Conservation (phyloP, 2,888 invertebrate genomes). For the Vanessa cardui region DNA sequence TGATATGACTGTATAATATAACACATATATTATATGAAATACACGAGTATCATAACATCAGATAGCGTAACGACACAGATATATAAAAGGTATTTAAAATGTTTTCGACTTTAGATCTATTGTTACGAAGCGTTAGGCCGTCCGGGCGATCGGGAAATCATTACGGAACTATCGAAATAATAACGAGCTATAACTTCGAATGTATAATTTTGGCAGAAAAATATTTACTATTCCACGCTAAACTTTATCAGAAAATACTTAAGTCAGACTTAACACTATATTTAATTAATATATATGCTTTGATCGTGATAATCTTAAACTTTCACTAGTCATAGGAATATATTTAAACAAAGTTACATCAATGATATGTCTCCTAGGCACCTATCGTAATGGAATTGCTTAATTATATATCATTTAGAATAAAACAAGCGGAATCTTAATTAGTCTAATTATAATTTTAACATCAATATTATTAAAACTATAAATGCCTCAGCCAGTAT, state of each 20-base stretch:
- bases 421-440: conserved; percentile 44
- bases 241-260: conserved; percentile 67
- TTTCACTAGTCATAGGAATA: conserved; percentile 41
- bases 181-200: conserved; percentile 73
- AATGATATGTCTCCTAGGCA: conserved; percentile 74
- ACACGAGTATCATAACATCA: conserved; percentile 59
- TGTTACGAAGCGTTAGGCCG: conserved; percentile 57
- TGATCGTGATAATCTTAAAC: conserved; percentile 45
- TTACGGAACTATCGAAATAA: conserved; percentile 38
- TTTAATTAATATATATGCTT: conserved; percentile 46
- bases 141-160: conserved; percentile 27
- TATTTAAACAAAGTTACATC: conserved; percentile 45
- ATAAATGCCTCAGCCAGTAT: conserved; percentile 81
- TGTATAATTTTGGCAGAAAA: conserved; percentile 64
- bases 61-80: conserved; percentile 51
- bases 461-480: conserved; percentile 67
- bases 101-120: conserved; percentile 22
- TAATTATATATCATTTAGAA: conserved; percentile 42
- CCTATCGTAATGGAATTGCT: conserved; percentile 51
- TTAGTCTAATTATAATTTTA: conserved; percentile 45
- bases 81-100: conserved; percentile 38
- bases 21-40: conserved; percentile 65
- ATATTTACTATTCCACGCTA: conserved; percentile 51
- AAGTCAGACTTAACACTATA: conserved; percentile 57
- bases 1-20: conserved; percentile 76